Evolutionary conservation across 2,113 vertebrate species (phyloP).

Genomic region (Caretta caretta): DNA sequence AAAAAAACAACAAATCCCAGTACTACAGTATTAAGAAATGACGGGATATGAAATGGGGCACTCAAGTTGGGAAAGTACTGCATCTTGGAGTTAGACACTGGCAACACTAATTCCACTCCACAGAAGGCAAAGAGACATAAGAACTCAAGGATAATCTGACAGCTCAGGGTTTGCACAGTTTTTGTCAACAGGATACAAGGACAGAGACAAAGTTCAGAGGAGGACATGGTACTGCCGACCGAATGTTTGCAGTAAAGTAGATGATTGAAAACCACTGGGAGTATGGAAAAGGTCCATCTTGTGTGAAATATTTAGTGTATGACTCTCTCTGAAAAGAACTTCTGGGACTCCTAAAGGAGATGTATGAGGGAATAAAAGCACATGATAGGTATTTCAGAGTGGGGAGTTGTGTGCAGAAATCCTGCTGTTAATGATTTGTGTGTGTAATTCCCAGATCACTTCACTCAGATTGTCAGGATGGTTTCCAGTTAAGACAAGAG

Average conservation of each 20-base stretch:
- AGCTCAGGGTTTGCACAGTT: constrained; percentile 45
- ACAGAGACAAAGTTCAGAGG: constrained; percentile 52
- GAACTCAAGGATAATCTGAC: constrained; percentile 1
- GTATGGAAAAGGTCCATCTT: constrained; percentile 48
- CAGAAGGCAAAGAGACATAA: constrained; percentile 4
- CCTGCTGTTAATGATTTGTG: constrained; percentile 70
- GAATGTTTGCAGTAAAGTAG: constrained; percentile 63
- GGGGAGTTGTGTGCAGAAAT: constrained; percentile 59
- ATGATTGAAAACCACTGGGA: constrained; percentile 76
- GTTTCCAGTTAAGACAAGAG: constrained; percentile 54
- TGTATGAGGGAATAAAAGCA: constrained; percentile 62
- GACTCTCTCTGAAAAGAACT: constrained; percentile 70
- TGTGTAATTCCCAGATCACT: constrained; percentile 64
- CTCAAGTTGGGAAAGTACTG: background rate
- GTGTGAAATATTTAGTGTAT: constrained; percentile 74
- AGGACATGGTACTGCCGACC: constrained; percentile 48
- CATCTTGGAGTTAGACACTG: background rate
- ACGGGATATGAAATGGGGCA: constrained; percentile 48
- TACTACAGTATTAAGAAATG: background rate
- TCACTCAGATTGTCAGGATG: constrained; percentile 49
- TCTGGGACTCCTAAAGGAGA: constrained; percentile 68
- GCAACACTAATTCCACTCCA: background rate
- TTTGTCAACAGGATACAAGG: constrained; percentile 45
- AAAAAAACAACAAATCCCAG: constrained; percentile 2
- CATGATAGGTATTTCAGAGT: constrained; percentile 59